A percentile compares a stretch with the other conserved stretches of the same genome.
Evolutionary conservation across 2,888 invertebrate species (phyloP).

Genomic region (Tipula helvola): DNA sequence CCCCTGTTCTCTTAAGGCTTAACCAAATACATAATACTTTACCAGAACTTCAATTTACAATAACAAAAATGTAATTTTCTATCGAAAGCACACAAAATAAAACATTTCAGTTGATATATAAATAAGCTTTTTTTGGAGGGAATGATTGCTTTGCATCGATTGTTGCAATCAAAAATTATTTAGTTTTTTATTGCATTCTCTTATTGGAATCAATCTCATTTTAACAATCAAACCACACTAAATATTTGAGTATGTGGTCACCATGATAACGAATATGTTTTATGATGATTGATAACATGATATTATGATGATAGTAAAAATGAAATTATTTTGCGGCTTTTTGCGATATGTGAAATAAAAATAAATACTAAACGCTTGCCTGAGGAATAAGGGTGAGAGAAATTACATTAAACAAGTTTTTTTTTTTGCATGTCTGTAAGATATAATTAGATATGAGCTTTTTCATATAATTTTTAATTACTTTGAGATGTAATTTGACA

Average conservation of each 20-base stretch:
- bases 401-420: neutral
- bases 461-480: neutral
- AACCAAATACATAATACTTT: neutral
- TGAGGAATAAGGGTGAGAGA: neutral
- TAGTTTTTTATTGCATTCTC: too few species aligned
- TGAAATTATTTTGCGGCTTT: neutral
- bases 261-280: neutral
- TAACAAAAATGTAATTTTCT: neutral
- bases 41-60: neutral
- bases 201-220: too few species aligned
- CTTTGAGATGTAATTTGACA: neutral
- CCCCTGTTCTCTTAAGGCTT: neutral
- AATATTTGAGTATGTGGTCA: neutral
- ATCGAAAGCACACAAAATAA: neutral
- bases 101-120: too few species aligned
- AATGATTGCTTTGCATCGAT: too few species aligned
- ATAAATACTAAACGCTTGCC: neutral
- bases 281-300: too few species aligned
- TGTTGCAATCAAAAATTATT: too few species aligned
- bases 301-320: neutral
- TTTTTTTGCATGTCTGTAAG: neutral
- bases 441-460: neutral
- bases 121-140: neutral
- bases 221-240: neutral
- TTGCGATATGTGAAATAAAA: neutral